phyloP scores from a whole-genome alignment of 2,888 invertebrate genomes.

The Campoplex nolae region DNA sequence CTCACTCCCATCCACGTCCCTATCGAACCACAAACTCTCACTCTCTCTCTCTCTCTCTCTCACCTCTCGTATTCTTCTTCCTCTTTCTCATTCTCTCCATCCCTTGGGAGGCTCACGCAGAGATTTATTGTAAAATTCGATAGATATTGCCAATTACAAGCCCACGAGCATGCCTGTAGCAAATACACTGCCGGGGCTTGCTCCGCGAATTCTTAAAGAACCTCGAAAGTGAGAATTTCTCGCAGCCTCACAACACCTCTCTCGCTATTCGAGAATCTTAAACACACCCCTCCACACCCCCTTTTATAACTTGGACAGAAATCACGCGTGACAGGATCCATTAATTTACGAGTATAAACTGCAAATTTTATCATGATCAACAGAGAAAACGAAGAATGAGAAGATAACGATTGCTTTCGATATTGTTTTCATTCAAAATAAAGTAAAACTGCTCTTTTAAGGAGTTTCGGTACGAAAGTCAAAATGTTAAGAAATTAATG shows the following conservation, averaged over 20 bases:
- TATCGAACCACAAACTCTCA: slow-evolving; percentile 18
- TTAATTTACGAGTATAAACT: slow-evolving; percentile 74
- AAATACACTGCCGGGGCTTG: slow-evolving; percentile 21
- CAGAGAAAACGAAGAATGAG: background rate
- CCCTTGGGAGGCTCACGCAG: slow-evolving; percentile 58
- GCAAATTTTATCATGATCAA: slow-evolving; percentile 80
- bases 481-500: too few species aligned
- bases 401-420: background rate
- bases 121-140: slow-evolving; percentile 83
- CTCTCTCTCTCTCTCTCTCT: background rate
- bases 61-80: slow-evolving; percentile 25
- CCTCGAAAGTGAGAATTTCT: slow-evolving; percentile 47
- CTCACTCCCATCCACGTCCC: background rate
- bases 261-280: slow-evolving; percentile 67
- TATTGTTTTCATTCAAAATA: background rate
- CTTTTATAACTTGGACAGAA: slow-evolving; percentile 75
- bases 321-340: slow-evolving; percentile 75
- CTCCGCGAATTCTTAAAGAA: slow-evolving; percentile 40
- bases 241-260: slow-evolving; percentile 42
- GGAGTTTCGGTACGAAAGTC: too few species aligned
- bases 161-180: slow-evolving; percentile 58
- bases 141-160: slow-evolving; percentile 83
- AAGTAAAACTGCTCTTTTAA: background rate
- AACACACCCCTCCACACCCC: slow-evolving; percentile 66
- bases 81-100: slow-evolving; percentile 11